These are phyloP conservation scores for Rhombomys opimus DNA, from an alignment of 2,113 vertebrate species.

Conservation along the genomic window DNA sequence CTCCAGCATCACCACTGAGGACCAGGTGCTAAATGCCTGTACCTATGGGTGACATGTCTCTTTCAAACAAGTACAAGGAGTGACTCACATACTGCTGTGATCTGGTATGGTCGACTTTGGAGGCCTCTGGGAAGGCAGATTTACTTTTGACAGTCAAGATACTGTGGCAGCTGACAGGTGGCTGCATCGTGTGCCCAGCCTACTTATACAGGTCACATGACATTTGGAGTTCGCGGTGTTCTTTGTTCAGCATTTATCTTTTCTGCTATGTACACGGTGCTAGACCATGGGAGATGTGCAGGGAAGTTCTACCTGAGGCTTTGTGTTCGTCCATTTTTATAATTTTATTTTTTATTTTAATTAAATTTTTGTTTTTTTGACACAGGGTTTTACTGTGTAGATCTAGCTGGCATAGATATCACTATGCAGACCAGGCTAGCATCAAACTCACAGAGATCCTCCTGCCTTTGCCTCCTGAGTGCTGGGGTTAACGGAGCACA, in stretches of 20 bases:
- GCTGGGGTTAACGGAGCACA: background rate
- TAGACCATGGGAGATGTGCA: background rate
- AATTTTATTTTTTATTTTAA: background rate
- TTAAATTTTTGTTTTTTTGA: background rate
- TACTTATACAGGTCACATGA: fast-evolving
- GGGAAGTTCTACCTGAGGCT: background rate
- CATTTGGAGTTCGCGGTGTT: background rate
- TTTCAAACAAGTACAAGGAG: background rate
- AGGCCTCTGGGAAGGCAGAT: background rate
- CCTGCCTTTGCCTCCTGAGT: background rate
- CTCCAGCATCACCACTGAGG: background rate
- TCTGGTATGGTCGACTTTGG: background rate
- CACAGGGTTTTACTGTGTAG: background rate
- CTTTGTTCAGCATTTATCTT: too few relatives aligned
- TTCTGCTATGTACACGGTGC: background rate
- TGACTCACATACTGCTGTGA: background rate
- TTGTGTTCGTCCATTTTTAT: background rate
- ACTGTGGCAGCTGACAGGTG: background rate
- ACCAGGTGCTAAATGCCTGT: background rate
- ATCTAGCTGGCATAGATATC: background rate
- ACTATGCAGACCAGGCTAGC: background rate
- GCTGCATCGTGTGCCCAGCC: background rate
- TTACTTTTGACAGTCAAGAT: background rate
- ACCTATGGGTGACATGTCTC: background rate
- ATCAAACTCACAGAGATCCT: background rate